Conservation (phyloP, 2,888 invertebrate genomes). For the Lumbricus terrestris region DNA sequence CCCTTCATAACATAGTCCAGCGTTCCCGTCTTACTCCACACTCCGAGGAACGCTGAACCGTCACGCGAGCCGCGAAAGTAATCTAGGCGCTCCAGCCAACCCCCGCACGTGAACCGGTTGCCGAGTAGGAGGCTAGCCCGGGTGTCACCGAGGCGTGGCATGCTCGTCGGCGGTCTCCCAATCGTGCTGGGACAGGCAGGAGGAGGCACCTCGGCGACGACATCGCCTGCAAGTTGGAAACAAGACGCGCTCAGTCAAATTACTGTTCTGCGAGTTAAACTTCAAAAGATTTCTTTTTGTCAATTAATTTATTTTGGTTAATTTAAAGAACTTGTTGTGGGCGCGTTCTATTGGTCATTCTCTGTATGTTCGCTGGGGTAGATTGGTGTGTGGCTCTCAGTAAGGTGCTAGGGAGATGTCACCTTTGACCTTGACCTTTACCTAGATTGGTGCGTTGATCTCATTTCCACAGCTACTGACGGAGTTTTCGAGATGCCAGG, state of each 20-base stretch:
- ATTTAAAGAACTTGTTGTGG: not conserved
- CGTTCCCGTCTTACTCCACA: constrained; percentile 48
- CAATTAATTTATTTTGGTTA: not conserved
- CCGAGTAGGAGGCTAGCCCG: constrained; percentile 51
- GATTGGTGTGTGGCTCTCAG: no score
- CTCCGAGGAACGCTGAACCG: constrained; percentile 47
- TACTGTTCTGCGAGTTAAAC: not conserved
- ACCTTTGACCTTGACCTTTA: no score
- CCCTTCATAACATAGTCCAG: constrained; percentile 43
- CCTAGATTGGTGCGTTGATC: no score
- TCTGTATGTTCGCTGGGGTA: no score
- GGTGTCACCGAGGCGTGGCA: constrained; percentile 47
- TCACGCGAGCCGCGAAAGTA: constrained; percentile 47
- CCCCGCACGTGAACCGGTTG: constrained; percentile 52
- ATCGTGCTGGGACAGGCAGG: constrained; percentile 44
- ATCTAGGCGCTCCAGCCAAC: constrained; percentile 47
- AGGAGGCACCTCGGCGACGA: not conserved
- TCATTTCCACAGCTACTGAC: no score
- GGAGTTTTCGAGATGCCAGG: no score
- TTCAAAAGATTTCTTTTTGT: not conserved
- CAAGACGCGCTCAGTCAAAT: not conserved
- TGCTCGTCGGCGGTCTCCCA: constrained; percentile 45
- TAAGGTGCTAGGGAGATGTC: no score
- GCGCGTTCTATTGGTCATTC: no score
- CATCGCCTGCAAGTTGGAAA: constrained; percentile 7